phyloP scores from a whole-genome alignment of 2,113 vertebrate species.

The Thinocorus orbignyianus region DNA sequence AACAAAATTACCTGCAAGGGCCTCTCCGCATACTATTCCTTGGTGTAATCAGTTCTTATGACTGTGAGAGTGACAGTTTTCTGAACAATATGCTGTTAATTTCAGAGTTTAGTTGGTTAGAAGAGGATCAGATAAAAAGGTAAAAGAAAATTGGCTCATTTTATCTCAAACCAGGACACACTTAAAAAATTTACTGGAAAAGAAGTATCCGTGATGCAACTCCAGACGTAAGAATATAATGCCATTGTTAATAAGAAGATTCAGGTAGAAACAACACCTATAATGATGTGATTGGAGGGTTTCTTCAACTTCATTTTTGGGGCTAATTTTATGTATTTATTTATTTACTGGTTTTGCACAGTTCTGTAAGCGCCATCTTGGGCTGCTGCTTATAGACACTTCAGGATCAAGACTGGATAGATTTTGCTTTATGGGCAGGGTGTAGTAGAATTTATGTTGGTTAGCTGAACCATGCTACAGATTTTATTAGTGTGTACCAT shows the following conservation, averaged over 20 bases:
- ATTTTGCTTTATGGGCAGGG: background rate
- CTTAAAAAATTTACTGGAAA: background rate
- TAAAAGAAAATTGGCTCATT: no score
- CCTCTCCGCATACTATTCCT: no score
- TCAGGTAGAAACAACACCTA: background rate
- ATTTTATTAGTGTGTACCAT: background rate
- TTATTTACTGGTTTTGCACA: background rate
- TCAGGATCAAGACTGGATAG: background rate
- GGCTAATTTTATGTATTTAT: background rate
- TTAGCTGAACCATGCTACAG: background rate
- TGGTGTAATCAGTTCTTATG: no score
- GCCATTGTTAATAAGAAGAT: background rate
- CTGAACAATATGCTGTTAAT: no score
- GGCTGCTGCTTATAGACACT: background rate
- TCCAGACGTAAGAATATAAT: background rate
- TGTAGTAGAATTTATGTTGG: background rate
- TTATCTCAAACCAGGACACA: no score
- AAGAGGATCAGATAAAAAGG: no score
- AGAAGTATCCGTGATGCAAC: background rate
- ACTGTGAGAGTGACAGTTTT: no score
- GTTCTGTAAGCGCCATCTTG: background rate
- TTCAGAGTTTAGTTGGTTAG: no score
- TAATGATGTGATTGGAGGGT: background rate
- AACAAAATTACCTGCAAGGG: no score
- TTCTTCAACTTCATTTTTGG: background rate